phyloP scores from a whole-genome alignment of 2,113 vertebrate species.

The Eclectus roratus region DNA sequence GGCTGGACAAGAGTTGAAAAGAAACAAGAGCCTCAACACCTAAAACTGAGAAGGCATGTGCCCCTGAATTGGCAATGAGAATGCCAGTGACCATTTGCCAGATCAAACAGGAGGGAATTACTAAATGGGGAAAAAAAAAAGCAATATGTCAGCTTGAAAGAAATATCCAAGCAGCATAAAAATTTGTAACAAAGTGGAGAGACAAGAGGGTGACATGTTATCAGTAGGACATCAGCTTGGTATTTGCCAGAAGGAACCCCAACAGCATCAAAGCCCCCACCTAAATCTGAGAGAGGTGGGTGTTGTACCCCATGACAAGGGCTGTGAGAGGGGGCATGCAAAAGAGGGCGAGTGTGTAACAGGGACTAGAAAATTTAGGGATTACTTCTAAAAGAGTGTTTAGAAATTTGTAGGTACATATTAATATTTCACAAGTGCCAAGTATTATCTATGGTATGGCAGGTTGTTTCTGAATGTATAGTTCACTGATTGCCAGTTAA shows the following conservation, averaged over 20 bases:
- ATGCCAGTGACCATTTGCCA: not conserved
- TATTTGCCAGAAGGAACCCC: not conserved
- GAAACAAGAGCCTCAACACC: not conserved
- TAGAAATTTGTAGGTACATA: not conserved
- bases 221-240: not conserved
- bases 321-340: not conserved
- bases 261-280: not conserved
- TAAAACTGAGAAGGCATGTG: accelerated
- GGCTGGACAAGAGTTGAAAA: not conserved
- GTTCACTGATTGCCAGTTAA: not conserved
- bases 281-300: accelerated
- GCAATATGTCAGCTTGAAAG: not conserved
- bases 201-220: not conserved
- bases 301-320: accelerated
- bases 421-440: not conserved
- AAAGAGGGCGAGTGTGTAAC: accelerated
- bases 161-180: not conserved
- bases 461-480: not conserved
- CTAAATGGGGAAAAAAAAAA: not conserved
- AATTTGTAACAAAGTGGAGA: not conserved
- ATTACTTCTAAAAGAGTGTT: not conserved
- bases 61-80: not conserved
- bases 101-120: not conserved
- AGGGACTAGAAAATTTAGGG: not conserved
- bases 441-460: not conserved